These are phyloP conservation scores for Leptatherina wallacei DNA, from an alignment of 2,797 vertebrate genomes.

Conservation along the genomic window DNA sequence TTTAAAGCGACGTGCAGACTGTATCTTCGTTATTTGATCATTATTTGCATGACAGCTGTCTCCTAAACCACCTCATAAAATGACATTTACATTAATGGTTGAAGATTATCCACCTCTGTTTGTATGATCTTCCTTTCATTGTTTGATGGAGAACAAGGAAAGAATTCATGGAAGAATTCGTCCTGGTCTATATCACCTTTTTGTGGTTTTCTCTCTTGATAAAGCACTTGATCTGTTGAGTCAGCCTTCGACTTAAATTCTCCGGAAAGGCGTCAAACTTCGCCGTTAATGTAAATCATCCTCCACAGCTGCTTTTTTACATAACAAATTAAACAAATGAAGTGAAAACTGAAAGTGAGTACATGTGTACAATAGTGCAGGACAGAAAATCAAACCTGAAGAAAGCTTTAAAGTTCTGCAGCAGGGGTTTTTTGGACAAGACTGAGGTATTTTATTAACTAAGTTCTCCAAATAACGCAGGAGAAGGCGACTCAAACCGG, in stretches of 20 bases:
- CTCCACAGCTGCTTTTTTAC: not conserved
- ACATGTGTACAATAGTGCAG: not conserved
- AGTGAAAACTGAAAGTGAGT: not conserved
- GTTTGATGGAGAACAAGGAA: too few species aligned
- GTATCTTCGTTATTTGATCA: not conserved
- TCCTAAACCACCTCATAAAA: not conserved
- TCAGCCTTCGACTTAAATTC: not conserved
- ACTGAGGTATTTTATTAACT: too few species aligned
- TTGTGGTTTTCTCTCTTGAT: not conserved
- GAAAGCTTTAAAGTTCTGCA: too few species aligned
- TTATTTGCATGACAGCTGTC: slow-evolving; percentile 5
- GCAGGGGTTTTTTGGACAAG: too few species aligned
- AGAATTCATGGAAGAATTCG: too few species aligned
- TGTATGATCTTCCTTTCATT: too few species aligned
- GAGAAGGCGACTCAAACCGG: too few species aligned
- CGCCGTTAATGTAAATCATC: not conserved
- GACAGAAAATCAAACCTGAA: too few species aligned
- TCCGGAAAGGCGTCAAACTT: not conserved
- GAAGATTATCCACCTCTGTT: not conserved
- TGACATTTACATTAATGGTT: not conserved
- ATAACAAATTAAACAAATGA: not conserved
- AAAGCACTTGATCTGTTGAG: not conserved
- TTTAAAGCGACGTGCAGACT: too few species aligned
- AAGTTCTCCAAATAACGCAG: too few species aligned
- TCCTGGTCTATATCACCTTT: not conserved